A percentile compares a stretch with the other conserved stretches of the same genome.
Evolutionary conservation across 2,113 vertebrate species (phyloP).

Genomic region (Cebidichthys violaceus): DNA sequence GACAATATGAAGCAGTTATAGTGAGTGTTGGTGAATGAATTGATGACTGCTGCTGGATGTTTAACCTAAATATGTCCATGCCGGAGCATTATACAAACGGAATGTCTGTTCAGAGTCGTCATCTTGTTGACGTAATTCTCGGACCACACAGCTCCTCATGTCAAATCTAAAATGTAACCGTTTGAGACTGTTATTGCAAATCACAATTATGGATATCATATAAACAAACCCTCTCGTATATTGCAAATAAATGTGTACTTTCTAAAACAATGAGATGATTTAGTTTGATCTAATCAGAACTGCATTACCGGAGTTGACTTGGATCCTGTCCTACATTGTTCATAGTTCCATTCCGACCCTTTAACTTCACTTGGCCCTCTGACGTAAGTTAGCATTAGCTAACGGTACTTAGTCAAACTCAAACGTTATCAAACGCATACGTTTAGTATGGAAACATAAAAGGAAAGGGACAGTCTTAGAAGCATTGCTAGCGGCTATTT

Average conservation of each 20-base stretch:
- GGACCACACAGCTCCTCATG: not conserved
- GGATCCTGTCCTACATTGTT: not conserved
- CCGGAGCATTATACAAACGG: not conserved
- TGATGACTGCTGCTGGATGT: not conserved
- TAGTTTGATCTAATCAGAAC: not conserved
- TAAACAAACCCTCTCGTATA: not conserved
- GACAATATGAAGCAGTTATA: too few relatives aligned
- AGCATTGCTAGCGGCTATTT: accelerated
- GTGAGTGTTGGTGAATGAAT: not conserved
- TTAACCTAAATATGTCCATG: not conserved
- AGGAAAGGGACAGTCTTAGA: accelerated
- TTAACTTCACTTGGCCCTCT: not conserved
- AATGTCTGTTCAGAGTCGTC: not conserved
- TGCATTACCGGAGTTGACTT: too few relatives aligned
- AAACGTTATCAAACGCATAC: accelerated
- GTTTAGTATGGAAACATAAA: not conserved
- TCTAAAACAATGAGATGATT: not conserved
- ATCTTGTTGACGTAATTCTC: not conserved
- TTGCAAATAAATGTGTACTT: not conserved
- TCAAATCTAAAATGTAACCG: not conserved
- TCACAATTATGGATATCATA: not conserved
- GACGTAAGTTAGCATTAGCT: constrained; percentile 43
- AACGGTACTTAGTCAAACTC: not conserved
- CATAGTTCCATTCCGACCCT: not conserved
- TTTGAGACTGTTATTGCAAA: not conserved